Base-by-base conservation (phyloP, 2,113 vertebrate species). In the Macrotis lagotis region DNA sequence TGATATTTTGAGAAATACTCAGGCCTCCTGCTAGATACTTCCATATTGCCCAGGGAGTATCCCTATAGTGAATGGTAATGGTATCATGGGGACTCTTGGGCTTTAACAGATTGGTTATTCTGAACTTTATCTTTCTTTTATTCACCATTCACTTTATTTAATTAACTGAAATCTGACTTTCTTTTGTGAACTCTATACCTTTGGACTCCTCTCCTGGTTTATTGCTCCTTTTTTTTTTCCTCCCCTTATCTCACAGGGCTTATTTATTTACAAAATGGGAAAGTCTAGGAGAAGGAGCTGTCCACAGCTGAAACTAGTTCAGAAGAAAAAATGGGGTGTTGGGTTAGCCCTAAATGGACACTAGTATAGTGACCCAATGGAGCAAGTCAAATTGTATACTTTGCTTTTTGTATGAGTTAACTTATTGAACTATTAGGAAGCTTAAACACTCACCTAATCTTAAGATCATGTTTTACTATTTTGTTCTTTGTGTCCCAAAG, bases 11-110 rank as follows among this genome's bases (percentile, higher is more conserved):
- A 12, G 26, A 93, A 92, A 88, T 55, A 28, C 48, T 89, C 95
- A 92, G 94, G 51, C 7, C 25, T 83, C n/a, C 51, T 92, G 59
- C 92, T 9, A 25, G 31, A 37, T 94, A 91, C 88, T 92, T 16
- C 48, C 25, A 0, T 14, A 51, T 90, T 90, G 89, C 25, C 25
- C 26, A 90, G 88, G 5, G 28, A 49, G 25, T 25, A 50, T 90
- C 89, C 66, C 7, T 83, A 44, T 44, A 83, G 19, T 83, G n/a
- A 90, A 26, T 50, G 48, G 10, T 50, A 12, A 90, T 90, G 89
- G 89, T 9, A 49, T 49, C 26, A 90, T 90, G 89, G 47, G 48
- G 9, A 50, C 48, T 90, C n/a, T 90, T 26, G 28, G 25, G 25
- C 47, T 48, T 89, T 47, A 48, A 10, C 88, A 48, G 26, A 7